Evolutionary conservation across 2,797 vertebrate species (phyloP), one percentile per base, ranked within the genome.

Genomic region (Gadopsis marmoratus): DNA sequence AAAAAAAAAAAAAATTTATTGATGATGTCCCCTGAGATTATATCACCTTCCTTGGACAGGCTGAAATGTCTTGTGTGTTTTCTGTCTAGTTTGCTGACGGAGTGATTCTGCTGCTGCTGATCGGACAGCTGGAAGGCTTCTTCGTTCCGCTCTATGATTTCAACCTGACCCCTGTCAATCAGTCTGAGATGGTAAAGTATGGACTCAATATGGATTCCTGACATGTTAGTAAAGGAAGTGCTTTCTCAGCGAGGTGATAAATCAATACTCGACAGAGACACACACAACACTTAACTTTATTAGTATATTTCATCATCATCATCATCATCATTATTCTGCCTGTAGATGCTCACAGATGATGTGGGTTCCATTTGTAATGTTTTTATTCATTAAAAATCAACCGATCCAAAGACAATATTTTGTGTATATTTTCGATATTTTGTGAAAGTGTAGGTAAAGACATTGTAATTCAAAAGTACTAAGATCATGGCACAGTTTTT

Each of bases 81-180:
- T 78, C 78, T 68, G 31, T 77, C 37, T 43, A 99, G 98, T 97
- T 99, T 95, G 94, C 97, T 93, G 97, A 99, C 35, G 98, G 98
- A 0, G 98, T 99, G 80, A 96, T 98, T 84, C 88, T 99, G 39
- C 95, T 99, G 41, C 88, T 99, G 91, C 90, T 99, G 85, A 97
- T 97, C 9, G 98, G 98, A 85, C 97, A 99, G 79, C 91, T 99
- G 64, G 96, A 97, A 60, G 97, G 96, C 21, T 99, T 96, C 92
- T 99, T 97, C 86, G 81, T 99, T 86, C 96, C 97, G 11, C 90
- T 99, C 17, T 91, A 83, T 70, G 91, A 96, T 39, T 99, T 98
- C 91, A 92, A 93, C 86, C 93, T 99, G 88, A 97, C 91, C 7
- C 98, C 98, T 3, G 83, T 79, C 79, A 94, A 83, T 83, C 86